Evolutionary conservation across 1,140 invertebrate genomes (phyloP).

Genomic region (Trachelipus rathkii): DNA sequence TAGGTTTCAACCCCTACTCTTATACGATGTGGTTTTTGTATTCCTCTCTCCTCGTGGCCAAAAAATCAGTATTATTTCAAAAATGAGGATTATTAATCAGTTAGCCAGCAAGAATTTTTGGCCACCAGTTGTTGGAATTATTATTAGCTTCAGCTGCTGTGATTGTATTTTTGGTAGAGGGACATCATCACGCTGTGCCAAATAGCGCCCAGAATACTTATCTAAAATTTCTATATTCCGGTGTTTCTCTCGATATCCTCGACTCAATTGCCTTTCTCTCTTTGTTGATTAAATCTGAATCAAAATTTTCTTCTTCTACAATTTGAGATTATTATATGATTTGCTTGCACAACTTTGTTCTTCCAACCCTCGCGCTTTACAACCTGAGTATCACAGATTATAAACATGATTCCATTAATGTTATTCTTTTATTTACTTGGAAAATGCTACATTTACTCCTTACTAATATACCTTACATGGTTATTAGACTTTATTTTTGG

Average conservation of each 20-base stretch:
- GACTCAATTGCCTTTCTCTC: slow-evolving; percentile 24
- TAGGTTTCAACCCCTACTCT: slow-evolving; percentile 16
- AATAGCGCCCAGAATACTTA: slow-evolving; percentile 8
- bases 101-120: slow-evolving; percentile 14
- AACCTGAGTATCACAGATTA: slow-evolving; percentile 20
- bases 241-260: slow-evolving; percentile 21
- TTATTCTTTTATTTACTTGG: slow-evolving; percentile 16
- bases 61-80: slow-evolving; percentile 25
- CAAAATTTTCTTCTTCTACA: slow-evolving; percentile 19
- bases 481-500: slow-evolving; percentile 24
- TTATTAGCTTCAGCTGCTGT: slow-evolving; percentile 21
- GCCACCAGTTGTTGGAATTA: slow-evolving; percentile 21
- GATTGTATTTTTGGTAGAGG: slow-evolving; percentile 25
- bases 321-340: slow-evolving; percentile 20
- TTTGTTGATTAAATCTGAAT: slow-evolving; percentile 14
- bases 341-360: slow-evolving; percentile 22
- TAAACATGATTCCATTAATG: background rate
- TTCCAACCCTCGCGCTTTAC: slow-evolving; percentile 21
- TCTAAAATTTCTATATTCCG: slow-evolving; percentile 5
- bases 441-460: slow-evolving; percentile 19
- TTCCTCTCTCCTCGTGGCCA: slow-evolving; percentile 11
- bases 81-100: slow-evolving; percentile 17
- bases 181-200: slow-evolving; percentile 24
- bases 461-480: slow-evolving; percentile 22
- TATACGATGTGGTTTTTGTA: slow-evolving; percentile 19